Conservation (phyloP, 2,888 invertebrate species). For the Standfussiana lucernea region DNA sequence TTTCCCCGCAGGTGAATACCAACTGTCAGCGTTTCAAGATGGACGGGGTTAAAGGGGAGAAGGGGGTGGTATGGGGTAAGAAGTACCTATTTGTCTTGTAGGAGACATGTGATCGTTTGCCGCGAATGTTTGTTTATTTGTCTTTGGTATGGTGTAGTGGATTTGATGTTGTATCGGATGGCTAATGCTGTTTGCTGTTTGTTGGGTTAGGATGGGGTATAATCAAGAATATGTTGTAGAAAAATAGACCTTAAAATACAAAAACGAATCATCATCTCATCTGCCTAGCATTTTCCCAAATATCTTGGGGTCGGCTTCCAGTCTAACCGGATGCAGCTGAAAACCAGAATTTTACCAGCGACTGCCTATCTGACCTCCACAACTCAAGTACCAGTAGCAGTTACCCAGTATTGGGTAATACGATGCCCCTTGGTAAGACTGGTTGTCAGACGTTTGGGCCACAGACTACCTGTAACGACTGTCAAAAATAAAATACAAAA, state of each 20-base stretch:
- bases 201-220: not conserved
- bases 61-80: constrained; percentile 64
- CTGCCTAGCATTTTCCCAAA: not conserved
- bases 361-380: no score
- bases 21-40: constrained; percentile 82
- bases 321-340: not conserved
- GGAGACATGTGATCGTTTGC: constrained; percentile 85
- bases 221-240: not conserved
- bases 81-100: constrained; percentile 84
- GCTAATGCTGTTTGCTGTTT: constrained; percentile 34
- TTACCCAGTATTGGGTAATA: no score
- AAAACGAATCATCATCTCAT: not conserved
- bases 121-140: constrained; percentile 82
- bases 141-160: constrained; percentile 71
- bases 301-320: not conserved
- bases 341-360: not conserved
- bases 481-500: not conserved
- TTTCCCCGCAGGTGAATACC: constrained; percentile 83
- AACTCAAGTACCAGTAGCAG: no score
- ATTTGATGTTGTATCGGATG: constrained; percentile 49
- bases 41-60: constrained; percentile 71
- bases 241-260: not conserved
- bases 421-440: no score
- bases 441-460: no score
- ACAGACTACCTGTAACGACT: no score